A percentile compares a stretch with the other conserved stretches of the same genome.
Evolutionary conservation across 1,140 invertebrate species (phyloP).

Genomic region (Helicoverpa zea): DNA sequence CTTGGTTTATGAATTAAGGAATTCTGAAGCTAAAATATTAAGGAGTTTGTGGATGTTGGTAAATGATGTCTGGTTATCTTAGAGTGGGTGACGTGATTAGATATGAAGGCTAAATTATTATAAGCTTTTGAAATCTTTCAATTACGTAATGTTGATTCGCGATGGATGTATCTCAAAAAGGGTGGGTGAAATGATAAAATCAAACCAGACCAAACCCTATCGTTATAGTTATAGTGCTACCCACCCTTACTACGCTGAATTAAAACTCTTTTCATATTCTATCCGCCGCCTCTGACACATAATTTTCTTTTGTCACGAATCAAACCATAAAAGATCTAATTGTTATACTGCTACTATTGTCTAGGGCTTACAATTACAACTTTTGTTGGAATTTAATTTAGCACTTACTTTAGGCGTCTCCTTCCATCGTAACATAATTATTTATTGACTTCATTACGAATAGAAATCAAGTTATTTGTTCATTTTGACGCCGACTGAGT

Average conservation of each 20-base stretch:
- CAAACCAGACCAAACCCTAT: no score
- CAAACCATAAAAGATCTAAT: background rate
- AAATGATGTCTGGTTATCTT: background rate
- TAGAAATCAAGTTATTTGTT: slow-evolving; percentile 37
- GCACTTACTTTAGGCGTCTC: slow-evolving; percentile 16
- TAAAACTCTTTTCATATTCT: no score
- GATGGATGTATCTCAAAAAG: no score
- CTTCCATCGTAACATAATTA: slow-evolving; percentile 23
- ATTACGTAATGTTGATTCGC: no score
- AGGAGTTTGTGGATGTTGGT: background rate
- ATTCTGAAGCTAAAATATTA: slow-evolving; percentile 1
- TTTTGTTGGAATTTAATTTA: slow-evolving; percentile 35
- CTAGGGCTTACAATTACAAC: background rate
- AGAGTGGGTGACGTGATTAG: no score
- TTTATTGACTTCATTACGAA: slow-evolving; percentile 45
- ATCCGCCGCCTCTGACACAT: no score
- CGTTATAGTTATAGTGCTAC: no score
- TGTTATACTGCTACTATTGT: background rate
- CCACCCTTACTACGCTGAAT: no score
- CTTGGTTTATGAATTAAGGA: slow-evolving; percentile 16
- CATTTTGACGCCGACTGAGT: background rate
- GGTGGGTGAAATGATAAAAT: no score
- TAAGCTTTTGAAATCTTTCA: no score
- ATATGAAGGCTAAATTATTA: no score
- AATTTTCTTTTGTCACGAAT: no score